Base-by-base conservation (phyloP, 2,797 vertebrate genomes). In the Fistularia tabacaria region DNA sequence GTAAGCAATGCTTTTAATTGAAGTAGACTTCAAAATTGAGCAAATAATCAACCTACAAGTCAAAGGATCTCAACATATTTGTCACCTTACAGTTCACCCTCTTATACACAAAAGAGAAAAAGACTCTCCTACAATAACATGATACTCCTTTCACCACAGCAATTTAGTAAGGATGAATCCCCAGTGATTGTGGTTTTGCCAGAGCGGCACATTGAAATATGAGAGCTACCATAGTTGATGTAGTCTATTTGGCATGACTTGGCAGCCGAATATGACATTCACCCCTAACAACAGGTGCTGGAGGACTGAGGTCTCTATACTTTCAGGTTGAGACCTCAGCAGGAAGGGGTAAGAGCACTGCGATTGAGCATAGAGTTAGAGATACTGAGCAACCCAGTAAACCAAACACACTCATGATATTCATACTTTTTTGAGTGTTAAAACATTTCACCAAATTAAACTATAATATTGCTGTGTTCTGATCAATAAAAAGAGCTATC, bases 301-400 rank as follows among this genome's bases (percentile, higher is more conserved):
- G 65, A 71, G 80, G 74, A 78, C 69, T 71, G 56, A 51, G 82
- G 71, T 82, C 80, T 70, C 57, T 74, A 48, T 51, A 68, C 73
- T 81, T 79, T 85, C 61, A 80, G 85, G 87, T 90, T 91, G 75
- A 90, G 57, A 63, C 75, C 64, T 65, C 88, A 81, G 87, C 83
- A 86, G 25, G 57, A 41, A 47, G 36, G 45, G 53, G 46, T 52
- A 59, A 63, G 47, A 54, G 38, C 66, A 14, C 45, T 51, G 48
- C 49, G 67, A 62, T 53, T 53, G 47, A 42, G 51, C 40, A 41
- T n/a, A 53, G 53, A 46, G 41, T 11, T 13, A n/a, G 45, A 54
- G 57, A 57, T 66, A 59, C 53, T 79, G 79, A 84, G 66, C 52
- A 82, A 85, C 82, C 77, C 80, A 88, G 83, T 88, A 91, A 91